Base-by-base conservation (phyloP, 2,113 vertebrate genomes). In the Heptranchias perlo region DNA sequence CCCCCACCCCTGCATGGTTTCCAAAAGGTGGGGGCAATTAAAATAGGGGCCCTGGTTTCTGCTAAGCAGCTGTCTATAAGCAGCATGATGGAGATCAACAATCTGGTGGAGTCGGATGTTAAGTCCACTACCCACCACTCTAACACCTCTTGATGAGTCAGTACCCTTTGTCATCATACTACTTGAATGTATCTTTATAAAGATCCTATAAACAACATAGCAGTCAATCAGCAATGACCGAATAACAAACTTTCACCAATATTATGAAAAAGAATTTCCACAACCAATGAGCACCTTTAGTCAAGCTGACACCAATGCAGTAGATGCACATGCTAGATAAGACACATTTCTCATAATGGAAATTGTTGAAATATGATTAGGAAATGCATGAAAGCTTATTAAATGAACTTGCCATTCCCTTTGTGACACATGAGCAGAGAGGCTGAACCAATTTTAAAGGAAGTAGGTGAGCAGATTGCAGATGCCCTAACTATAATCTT, bases 391-490 rank as follows among this genome's bases (percentile, higher is more conserved):
- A 61, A 93, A 44, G 21, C 31, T 25, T 94, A 44, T 52, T 31
- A 95, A 73, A 52, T 49, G 47, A 69, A 95, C 21, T 95, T 47
- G 62, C 8, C 64, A 49, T 89, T 89, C 86, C 44, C 23, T 31
- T 89, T n/a, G 58, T 52, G 69, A 95, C 47, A 95, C n/a, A 21
- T 82, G 13, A 62, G 47, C 64, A 73, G 94, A 95, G 49, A 95
- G 25, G 52, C 52, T 31, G n/a, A 62, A 64, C n/a, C 61, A 93
- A 39, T n/a, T n/a, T n/a, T n/a, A n/a, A n/a, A n/a, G n/a, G n/a
- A n/a, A n/a, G n/a, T n/a, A n/a, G n/a, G n/a, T n/a, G n/a, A n/a
- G n/a, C n/a, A n/a, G n/a, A n/a, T n/a, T n/a, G n/a, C n/a, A n/a
- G n/a, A n/a, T n/a, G n/a, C n/a, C n/a, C n/a, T n/a, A n/a, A n/a